Base-by-base conservation (phyloP, 2,888 invertebrate genomes). In the Ennomos erosarius region DNA sequence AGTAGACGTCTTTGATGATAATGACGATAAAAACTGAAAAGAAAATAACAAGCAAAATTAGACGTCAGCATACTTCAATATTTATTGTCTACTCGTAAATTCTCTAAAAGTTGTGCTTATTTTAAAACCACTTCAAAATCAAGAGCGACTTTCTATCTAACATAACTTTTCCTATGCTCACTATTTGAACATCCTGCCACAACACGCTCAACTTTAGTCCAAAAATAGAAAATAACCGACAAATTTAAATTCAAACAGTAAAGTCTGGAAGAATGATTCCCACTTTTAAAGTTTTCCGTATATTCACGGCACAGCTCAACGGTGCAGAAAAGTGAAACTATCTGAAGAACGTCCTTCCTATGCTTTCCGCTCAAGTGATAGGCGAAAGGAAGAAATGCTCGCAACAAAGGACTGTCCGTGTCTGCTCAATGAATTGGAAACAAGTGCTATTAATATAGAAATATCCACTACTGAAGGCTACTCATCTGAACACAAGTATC, bases 291-390 rank as follows among this genome's bases (percentile, higher is more conserved):
- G 80, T 86, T 88, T 76, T 74, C 79, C 78, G 81, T 84, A 78
- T 84, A 88, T 86, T 87, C 84, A 83, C 78, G 75, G 82, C 76
- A 78, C 84, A 81, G 84, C 79, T 81, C 89, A 88, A 71, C 84
- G 87, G 79, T 74, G 86, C 84, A 81, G 88, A 89, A 90, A 90
- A 90, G 87, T 90, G 90, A 89, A 88, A 90, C 87, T 87, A 87
- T 86, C 84, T 79, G 74, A 79, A 79, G 79, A 75, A 72, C 80
- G 68, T 69, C 76, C 76, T 76, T 75, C 73, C 64, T 53, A 59
- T 62, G 35, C 47, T 51, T 4, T 53, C 12, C 58, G 65, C 64
- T n/a, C 60, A 80, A 79, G 73, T 62, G 73, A 57, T 47, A 59
- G 55, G 60, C 62, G 47, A 43, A 45, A 13, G 42, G 49, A 45